phyloP scores from a whole-genome alignment of 2,113 vertebrate species.

The Trematomus loennbergii region DNA sequence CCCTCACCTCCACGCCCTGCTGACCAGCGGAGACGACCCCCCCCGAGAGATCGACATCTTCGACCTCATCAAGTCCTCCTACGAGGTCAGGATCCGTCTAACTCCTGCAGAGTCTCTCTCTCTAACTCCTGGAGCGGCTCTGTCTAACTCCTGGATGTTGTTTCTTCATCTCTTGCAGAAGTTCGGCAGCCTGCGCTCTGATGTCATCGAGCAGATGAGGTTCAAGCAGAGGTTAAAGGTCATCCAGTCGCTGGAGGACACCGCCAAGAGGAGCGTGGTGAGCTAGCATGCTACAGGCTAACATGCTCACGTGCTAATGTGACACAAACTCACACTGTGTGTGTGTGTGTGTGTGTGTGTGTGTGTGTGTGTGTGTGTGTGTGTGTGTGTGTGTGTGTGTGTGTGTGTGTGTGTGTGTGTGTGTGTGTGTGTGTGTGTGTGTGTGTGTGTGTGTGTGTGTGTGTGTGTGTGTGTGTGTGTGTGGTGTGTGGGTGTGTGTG shows the following conservation, averaged over 20 bases:
- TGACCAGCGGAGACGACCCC: slow-evolving; percentile 91
- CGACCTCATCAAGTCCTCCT: slow-evolving; percentile 93
- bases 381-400: background rate
- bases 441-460: slow-evolving; percentile 15
- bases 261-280: slow-evolving; percentile 97
- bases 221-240: slow-evolving; percentile 98
- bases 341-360: background rate
- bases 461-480: slow-evolving; percentile 16
- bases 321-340: too few relatives aligned
- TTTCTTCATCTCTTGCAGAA: slow-evolving; percentile 82
- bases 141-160: background rate
- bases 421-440: slow-evolving; percentile 7
- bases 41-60: slow-evolving; percentile 93
- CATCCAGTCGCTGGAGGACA: slow-evolving; percentile 97
- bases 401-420: slow-evolving; percentile 15
- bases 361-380: slow-evolving; percentile 24
- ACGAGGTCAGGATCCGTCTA: slow-evolving; percentile 86
- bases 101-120: background rate
- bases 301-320: background rate
- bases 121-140: background rate
- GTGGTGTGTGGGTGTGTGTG: slow-evolving; percentile 14
- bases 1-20: slow-evolving; percentile 91
- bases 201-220: slow-evolving; percentile 98
- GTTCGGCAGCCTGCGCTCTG: slow-evolving; percentile 90
- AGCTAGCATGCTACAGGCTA: slow-evolving; percentile 8